phyloP scores from a whole-genome alignment of 92 coral and sea anemone genomes.

The Phenganax stokvisi region DNA sequence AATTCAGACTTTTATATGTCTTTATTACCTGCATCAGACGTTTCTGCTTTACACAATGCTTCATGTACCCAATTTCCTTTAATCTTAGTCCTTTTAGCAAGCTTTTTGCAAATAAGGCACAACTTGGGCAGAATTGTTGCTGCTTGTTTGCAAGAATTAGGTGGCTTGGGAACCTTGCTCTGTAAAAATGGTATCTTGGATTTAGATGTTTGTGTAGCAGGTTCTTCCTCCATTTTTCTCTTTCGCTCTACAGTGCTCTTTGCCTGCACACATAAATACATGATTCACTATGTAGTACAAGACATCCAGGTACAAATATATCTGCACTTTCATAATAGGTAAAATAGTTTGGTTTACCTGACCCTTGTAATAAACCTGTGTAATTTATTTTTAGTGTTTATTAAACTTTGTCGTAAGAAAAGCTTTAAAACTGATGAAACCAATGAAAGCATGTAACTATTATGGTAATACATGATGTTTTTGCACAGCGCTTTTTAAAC shows the following conservation, averaged over 20 bases:
- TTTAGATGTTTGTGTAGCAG: slow-evolving; percentile 20
- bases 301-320: neutral
- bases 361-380: neutral
- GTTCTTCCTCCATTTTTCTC: slow-evolving; percentile 22
- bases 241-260: slow-evolving; percentile 24
- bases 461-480: neutral
- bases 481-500: neutral
- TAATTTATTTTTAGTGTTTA: neutral
- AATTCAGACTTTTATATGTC: slow-evolving; percentile 8
- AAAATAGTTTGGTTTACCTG: neutral
- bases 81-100: slow-evolving; percentile 35
- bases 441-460: neutral
- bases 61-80: slow-evolving; percentile 29
- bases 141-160: slow-evolving; percentile 10
- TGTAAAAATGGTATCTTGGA: slow-evolving; percentile 24
- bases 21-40: slow-evolving; percentile 33
- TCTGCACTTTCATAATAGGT: neutral
- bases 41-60: slow-evolving; percentile 35
- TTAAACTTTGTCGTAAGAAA: neutral
- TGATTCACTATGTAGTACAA: slow-evolving; percentile 4
- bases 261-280: slow-evolving; percentile 14
- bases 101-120: slow-evolving; percentile 20
- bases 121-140: slow-evolving; percentile 16
- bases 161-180: slow-evolving; percentile 18
- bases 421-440: too few relatives aligned